Evolutionary conservation across 2,113 vertebrate species (phyloP).

Genomic region (Pangasianodon gigas): DNA sequence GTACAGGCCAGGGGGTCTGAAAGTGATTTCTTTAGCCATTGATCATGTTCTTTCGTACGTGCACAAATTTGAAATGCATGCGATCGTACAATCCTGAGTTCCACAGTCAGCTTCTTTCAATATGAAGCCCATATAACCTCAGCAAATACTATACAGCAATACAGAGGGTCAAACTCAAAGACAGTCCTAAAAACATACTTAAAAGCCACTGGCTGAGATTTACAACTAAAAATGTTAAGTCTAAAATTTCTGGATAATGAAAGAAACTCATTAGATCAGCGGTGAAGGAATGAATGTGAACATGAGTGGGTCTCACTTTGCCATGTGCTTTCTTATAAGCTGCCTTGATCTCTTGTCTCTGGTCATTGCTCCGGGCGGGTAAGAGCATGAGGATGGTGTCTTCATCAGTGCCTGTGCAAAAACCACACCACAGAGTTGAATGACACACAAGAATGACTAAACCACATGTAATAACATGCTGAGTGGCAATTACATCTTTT

Average conservation of each 20-base stretch:
- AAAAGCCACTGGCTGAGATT: background rate
- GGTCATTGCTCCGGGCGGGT: slow-evolving; percentile 82
- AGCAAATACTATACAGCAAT: background rate
- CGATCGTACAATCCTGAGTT: background rate
- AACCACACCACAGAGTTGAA: background rate
- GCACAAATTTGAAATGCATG: background rate
- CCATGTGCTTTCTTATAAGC: slow-evolving; percentile 88
- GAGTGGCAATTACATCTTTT: background rate
- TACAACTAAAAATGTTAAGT: background rate
- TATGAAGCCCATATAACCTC: background rate
- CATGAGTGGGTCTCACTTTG: slow-evolving; percentile 75
- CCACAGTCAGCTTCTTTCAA: background rate
- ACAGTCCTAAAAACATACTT: background rate
- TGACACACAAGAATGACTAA: background rate
- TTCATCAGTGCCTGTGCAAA: slow-evolving; percentile 87
- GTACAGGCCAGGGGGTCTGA: background rate
- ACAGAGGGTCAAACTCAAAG: background rate
- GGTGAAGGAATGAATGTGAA: background rate
- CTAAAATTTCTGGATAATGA: background rate
- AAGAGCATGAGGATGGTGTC: slow-evolving; percentile 84
- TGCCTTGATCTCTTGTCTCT: slow-evolving; percentile 85
- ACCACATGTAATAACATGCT: background rate
- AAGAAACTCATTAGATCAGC: background rate
- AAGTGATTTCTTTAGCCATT: slow-evolving; percentile 7
- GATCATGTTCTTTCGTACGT: background rate